Conservation (phyloP, 2,888 invertebrate genomes). For the Chirona hameri region DNA sequence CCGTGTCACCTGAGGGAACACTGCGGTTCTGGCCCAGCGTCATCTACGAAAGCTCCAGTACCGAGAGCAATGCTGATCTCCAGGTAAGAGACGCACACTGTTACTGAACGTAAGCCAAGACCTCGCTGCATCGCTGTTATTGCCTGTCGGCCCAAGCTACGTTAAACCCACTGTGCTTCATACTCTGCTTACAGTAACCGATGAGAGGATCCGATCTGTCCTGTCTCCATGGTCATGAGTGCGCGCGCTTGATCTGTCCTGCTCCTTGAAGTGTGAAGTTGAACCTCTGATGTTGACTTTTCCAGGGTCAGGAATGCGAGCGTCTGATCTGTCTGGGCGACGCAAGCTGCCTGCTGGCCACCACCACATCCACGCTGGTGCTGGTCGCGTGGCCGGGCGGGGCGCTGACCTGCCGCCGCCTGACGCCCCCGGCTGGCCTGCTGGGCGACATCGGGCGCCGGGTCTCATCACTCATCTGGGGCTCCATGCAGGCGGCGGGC, state of each 20-base stretch:
- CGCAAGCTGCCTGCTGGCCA: constrained; percentile 77
- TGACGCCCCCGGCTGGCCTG: constrained; percentile 49
- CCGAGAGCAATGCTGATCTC: constrained; percentile 78
- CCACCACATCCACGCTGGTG: constrained; percentile 84
- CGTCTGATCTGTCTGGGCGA: constrained; percentile 64
- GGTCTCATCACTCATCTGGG: constrained; percentile 77
- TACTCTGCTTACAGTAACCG: no score
- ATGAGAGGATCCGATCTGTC: no score
- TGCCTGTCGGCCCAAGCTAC: no score
- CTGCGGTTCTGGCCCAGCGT: constrained; percentile 91
- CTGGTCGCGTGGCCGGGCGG: constrained; percentile 49
- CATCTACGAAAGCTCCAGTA: constrained; percentile 78
- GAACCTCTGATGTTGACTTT: no score
- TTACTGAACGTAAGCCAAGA: not conserved
- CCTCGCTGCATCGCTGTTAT: no score
- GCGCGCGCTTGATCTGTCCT: no score
- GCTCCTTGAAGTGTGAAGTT: no score
- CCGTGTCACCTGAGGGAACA: constrained; percentile 88
- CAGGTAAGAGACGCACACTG: constrained; percentile 50
- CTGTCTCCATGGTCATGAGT: no score
- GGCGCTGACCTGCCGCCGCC: constrained; percentile 40
- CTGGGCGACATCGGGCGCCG: constrained; percentile 80
- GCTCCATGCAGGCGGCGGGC: constrained; percentile 51
- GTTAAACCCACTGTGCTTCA: no score
- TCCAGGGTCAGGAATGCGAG: constrained; percentile 73